Evolutionary conservation across 2,113 vertebrate genomes (phyloP).

Genomic region (Seriola rivoliana): DNA sequence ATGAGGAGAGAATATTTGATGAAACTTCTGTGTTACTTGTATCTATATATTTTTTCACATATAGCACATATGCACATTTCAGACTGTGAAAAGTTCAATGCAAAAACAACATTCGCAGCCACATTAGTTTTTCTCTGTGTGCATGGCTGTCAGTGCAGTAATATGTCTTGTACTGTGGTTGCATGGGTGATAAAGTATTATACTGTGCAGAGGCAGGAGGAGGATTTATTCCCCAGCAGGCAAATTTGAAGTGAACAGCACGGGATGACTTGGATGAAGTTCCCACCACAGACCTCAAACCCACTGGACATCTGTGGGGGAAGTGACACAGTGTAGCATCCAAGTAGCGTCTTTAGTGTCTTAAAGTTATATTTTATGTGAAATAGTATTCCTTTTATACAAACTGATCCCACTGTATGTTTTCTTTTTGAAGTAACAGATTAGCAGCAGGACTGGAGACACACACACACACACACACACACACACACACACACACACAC

Average conservation of each 20-base stretch:
- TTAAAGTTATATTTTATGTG: background rate
- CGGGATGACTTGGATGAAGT: constrained; percentile 17
- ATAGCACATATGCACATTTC: too few relatives aligned
- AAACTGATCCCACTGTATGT: too few relatives aligned
- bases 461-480: background rate
- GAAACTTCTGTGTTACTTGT: too few relatives aligned
- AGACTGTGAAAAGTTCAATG: too few relatives aligned
- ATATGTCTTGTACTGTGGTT: background rate
- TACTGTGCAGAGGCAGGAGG: background rate
- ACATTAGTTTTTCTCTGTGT: background rate
- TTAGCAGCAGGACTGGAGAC: background rate
- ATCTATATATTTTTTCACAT: too few relatives aligned
- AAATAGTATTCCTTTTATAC: background rate
- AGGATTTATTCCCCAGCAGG: constrained; percentile 1
- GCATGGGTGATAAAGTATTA: constrained; percentile 14
- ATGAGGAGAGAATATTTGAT: too few relatives aligned
- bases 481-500: too few relatives aligned
- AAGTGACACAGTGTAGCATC: background rate
- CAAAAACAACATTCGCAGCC: too few relatives aligned
- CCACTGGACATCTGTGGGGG: constrained; percentile 15
- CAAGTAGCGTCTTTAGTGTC: background rate
- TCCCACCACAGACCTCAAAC: constrained; percentile 7
- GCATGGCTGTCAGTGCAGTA: background rate
- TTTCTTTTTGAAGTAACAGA: background rate
- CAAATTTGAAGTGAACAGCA: background rate